A percentile compares a stretch with the other conserved stretches of the same genome.
These are phyloP conservation scores for Microcebus jonahi DNA, from an alignment of 2,113 vertebrate species.

Conservation along the genomic window DNA sequence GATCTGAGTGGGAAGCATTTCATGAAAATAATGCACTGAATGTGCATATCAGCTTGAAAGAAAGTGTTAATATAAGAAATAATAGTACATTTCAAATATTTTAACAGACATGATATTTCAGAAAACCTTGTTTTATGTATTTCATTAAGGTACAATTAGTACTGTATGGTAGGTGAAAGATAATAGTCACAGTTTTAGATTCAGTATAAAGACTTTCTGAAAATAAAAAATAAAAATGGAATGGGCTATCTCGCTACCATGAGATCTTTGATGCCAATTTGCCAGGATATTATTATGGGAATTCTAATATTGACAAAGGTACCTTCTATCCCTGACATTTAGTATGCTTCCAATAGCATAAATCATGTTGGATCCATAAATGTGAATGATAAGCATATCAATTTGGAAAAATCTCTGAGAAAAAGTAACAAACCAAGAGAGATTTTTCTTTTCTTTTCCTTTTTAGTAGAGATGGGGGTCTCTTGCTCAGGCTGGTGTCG, in stretches of 20 bases:
- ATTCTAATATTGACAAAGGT: neutral
- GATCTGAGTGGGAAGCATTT: neutral
- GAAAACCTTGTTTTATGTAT: neutral
- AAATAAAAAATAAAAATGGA: neutral
- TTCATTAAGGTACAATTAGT: neutral
- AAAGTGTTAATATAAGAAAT: neutral
- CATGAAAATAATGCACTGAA: neutral
- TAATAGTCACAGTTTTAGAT: neutral
- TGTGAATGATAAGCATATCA: neutral
- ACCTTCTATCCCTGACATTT: neutral
- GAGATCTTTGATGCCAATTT: neutral
- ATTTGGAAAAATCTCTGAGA: neutral
- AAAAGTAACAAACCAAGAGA: neutral
- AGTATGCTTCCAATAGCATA: neutral
- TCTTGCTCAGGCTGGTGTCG: too few relatives aligned
- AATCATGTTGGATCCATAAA: neutral
- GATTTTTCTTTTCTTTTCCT: neutral
- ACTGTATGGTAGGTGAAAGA: neutral
- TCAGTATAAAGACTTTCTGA: neutral
- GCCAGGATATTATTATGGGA: neutral
- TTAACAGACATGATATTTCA: neutral
- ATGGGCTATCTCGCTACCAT: neutral
- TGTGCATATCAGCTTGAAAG: neutral
- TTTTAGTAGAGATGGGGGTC: too few relatives aligned
- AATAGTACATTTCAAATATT: neutral